Conservation (phyloP, 2,797 vertebrate species). For the Cetoscarus ocellatus region DNA sequence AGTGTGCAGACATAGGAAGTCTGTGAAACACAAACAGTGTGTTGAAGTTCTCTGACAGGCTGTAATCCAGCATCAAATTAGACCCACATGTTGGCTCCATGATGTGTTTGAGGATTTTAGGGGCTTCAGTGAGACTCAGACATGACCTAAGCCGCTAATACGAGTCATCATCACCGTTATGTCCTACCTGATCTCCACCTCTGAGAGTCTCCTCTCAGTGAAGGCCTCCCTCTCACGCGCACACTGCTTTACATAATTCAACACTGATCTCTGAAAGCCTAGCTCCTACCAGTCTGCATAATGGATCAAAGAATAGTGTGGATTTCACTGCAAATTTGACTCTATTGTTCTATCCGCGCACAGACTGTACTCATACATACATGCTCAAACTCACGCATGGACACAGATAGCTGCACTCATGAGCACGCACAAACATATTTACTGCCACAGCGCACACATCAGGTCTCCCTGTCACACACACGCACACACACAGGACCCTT, state of each 20-base stretch:
- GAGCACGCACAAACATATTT: neutral
- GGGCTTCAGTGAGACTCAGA: conserved; percentile 68
- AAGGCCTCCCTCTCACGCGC: conserved; percentile 54
- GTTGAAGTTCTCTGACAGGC: conserved; percentile 39
- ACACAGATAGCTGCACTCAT: too few species aligned
- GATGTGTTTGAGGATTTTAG: conserved; percentile 38
- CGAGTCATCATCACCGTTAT: conserved; percentile 53
- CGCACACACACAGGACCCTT: conserved; percentile 44
- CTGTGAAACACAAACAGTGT: conserved; percentile 54
- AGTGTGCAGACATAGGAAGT: conserved; percentile 34
- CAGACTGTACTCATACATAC: conserved; percentile 1
- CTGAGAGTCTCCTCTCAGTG: conserved; percentile 54
- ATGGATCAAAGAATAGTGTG: conserved; percentile 69
- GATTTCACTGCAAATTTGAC: conserved; percentile 54
- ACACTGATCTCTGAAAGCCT: conserved; percentile 56
- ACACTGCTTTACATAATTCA: conserved; percentile 69
- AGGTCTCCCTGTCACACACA: neutral
- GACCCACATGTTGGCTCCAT: conserved; percentile 76
- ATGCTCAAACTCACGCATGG: too few species aligned
- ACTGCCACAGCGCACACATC: neutral
- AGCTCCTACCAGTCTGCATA: conserved; percentile 68
- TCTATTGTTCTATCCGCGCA: conserved; percentile 54
- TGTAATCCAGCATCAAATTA: conserved; percentile 66
- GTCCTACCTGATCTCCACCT: conserved; percentile 70
- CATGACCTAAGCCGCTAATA: conserved; percentile 70